Conservation (phyloP, 2,113 vertebrate genomes). For the Caranx melampygus region DNA sequence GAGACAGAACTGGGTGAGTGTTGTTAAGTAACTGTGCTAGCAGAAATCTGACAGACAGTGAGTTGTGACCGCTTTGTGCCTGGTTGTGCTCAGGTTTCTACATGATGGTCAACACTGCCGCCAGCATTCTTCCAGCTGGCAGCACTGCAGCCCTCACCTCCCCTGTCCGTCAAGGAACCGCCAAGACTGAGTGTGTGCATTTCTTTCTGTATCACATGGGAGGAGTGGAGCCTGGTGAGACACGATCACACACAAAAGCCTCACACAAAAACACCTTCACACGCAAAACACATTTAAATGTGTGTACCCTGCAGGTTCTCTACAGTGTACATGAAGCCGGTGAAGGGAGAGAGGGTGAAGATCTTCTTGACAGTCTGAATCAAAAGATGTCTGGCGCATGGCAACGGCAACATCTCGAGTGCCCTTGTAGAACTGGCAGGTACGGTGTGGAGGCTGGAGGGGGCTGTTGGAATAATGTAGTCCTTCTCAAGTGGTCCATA, state of each 20-base stretch:
- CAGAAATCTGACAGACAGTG: neutral
- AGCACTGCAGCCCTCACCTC: slow-evolving; percentile 78
- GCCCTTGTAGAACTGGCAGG: slow-evolving; percentile 85
- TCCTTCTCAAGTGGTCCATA: neutral
- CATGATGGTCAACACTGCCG: slow-evolving; percentile 85
- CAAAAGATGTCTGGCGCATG: slow-evolving; percentile 84
- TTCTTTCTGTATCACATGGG: slow-evolving; percentile 95
- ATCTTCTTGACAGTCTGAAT: slow-evolving; percentile 69
- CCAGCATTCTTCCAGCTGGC: slow-evolving; percentile 71
- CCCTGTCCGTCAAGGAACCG: slow-evolving; percentile 55
- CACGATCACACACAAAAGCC: neutral
- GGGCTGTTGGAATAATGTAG: neutral
- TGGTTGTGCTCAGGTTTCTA: slow-evolving; percentile 86
- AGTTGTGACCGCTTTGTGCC: neutral
- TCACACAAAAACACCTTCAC: neutral
- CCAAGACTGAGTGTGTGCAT: slow-evolving; percentile 80
- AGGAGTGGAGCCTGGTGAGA: slow-evolving; percentile 84
- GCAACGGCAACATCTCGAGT: slow-evolving; percentile 71
- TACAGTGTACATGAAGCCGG: slow-evolving; percentile 81
- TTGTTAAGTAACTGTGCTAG: neutral
- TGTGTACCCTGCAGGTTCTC: slow-evolving; percentile 58
- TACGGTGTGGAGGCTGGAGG: slow-evolving; percentile 49
- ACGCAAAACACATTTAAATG: neutral
- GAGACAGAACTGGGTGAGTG: slow-evolving; percentile 84
- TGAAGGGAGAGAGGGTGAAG: slow-evolving; percentile 42